phyloP scores from a whole-genome alignment of 2,888 invertebrate species.

The Boloria euphrosyne region DNA sequence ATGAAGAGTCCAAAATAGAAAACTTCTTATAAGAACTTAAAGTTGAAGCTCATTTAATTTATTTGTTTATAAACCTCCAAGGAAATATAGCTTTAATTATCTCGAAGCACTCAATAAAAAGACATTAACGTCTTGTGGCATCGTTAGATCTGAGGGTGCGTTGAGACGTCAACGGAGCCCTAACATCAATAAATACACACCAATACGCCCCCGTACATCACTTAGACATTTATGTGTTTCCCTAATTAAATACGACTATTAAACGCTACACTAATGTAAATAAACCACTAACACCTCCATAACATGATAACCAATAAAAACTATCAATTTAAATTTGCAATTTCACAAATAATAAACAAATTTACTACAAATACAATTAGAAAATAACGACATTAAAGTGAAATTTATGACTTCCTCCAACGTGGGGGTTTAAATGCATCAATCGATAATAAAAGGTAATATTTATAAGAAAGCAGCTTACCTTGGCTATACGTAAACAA shows the following conservation, averaged over 20 bases:
- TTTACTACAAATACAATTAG: not conserved
- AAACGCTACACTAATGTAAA: conserved; percentile 50
- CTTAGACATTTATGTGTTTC: conserved; percentile 45
- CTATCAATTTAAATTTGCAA: not conserved
- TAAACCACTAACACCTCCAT: conserved; percentile 26
- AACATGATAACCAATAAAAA: conserved; percentile 4
- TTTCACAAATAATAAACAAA: not conserved
- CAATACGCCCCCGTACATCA: conserved; percentile 36
- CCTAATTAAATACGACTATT: conserved; percentile 52
- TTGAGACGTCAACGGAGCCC: conserved; percentile 26
- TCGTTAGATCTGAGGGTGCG: conserved; percentile 21
- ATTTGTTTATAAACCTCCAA: conserved; percentile 30
- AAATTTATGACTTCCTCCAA: too few relatives aligned
- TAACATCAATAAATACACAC: conserved; percentile 38
- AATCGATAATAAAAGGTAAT: conserved; percentile 71
- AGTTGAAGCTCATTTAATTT: conserved; percentile 3
- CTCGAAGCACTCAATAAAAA: conserved; percentile 32
- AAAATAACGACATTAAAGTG: not conserved
- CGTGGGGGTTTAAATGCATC: conserved; percentile 32
- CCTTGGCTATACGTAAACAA: conserved; percentile 82
- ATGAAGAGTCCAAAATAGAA: not conserved
- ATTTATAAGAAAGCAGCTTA: conserved; percentile 73
- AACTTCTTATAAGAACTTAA: conserved; percentile 19
- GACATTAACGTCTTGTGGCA: conserved; percentile 13
- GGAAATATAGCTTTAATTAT: conserved; percentile 25